Conservation (phyloP, 2,113 vertebrate genomes). For the Pluvialis apricaria region DNA sequence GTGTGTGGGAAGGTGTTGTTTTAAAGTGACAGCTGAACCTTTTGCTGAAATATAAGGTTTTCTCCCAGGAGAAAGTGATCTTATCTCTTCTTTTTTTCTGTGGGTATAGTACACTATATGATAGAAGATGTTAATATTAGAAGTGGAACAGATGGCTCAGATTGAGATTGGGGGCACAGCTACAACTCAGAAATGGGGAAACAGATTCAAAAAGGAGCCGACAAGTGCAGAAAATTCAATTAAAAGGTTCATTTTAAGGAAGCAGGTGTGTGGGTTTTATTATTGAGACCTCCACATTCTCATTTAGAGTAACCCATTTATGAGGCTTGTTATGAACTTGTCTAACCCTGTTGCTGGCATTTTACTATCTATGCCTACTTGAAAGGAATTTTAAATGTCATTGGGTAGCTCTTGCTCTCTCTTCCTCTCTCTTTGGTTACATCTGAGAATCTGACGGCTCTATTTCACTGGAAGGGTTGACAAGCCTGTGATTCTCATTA, state of each 20-base stretch:
- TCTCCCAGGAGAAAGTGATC: slow-evolving; percentile 32
- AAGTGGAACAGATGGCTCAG: slow-evolving; percentile 55
- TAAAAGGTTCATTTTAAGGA: slow-evolving; percentile 44
- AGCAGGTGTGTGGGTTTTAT: slow-evolving; percentile 36
- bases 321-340: slow-evolving; percentile 37
- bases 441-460: slow-evolving; percentile 8
- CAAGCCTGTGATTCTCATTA: slow-evolving; percentile 38
- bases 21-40: slow-evolving; percentile 53
- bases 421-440: background rate
- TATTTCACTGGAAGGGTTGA: background rate
- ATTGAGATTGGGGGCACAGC: slow-evolving; percentile 15
- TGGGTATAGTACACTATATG: background rate
- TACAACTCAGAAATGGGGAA: slow-evolving; percentile 16
- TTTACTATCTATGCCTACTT: slow-evolving; percentile 23
- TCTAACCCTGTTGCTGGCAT: slow-evolving; percentile 41
- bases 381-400: slow-evolving; percentile 58
- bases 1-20: slow-evolving; percentile 35
- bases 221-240: slow-evolving; percentile 49
- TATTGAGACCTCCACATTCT: slow-evolving; percentile 33
- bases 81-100: slow-evolving; percentile 5
- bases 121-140: slow-evolving; percentile 54
- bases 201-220: slow-evolving; percentile 26
- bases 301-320: slow-evolving; percentile 50
- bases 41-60: slow-evolving; percentile 48
- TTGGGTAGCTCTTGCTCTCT: slow-evolving; percentile 8